phyloP scores from a whole-genome alignment of 2,888 invertebrate genomes.

The Trissonchulus latispiculum region DNA sequence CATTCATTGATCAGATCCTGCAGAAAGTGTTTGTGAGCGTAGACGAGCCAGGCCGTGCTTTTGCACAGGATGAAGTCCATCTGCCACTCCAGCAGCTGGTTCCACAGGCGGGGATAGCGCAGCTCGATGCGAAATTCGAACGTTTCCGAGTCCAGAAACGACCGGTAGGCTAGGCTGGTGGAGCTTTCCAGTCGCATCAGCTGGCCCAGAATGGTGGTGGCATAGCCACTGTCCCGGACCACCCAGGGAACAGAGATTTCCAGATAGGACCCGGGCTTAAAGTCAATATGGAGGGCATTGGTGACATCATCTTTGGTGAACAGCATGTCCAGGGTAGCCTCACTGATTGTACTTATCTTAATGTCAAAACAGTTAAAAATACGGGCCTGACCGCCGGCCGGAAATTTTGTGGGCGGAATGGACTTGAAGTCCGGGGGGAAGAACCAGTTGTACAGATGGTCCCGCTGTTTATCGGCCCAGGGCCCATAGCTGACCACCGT shows the following conservation, averaged over 20 bases:
- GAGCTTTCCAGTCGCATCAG: constrained; percentile 86
- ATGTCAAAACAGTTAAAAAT: constrained; percentile 85
- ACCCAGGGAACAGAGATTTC: constrained; percentile 95
- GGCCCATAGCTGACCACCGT: constrained; percentile 96
- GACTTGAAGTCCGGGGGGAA: constrained; percentile 57
- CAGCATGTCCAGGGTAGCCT: constrained; percentile 86
- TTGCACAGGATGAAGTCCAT: constrained; percentile 8
- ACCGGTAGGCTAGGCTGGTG: constrained; percentile 83
- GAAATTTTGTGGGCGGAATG: constrained; percentile 38
- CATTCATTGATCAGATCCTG: constrained; percentile 86
- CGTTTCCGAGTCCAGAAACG: constrained; percentile 84
- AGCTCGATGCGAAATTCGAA: constrained; percentile 77
- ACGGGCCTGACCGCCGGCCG: constrained; percentile 70
- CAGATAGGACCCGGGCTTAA: constrained; percentile 86
- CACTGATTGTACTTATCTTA: constrained; percentile 73
- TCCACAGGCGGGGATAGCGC: constrained; percentile 87
- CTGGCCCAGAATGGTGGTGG: constrained; percentile 81
- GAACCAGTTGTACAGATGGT: constrained; percentile 87
- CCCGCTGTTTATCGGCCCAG: constrained; percentile 95
- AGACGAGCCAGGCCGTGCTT: constrained; percentile 21
- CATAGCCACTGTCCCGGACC: constrained; percentile 72
- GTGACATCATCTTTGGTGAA: constrained; percentile 83
- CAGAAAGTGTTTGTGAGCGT: constrained; percentile 30
- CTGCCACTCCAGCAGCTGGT: constrained; percentile 68
- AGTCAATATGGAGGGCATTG: constrained; percentile 88